Percentiles rank a stretch among this genome's conserved stretches.
These are phyloP conservation scores for Sycophila texana DNA, from an alignment of 2,888 invertebrate species.

Conservation along the genomic window DNA sequence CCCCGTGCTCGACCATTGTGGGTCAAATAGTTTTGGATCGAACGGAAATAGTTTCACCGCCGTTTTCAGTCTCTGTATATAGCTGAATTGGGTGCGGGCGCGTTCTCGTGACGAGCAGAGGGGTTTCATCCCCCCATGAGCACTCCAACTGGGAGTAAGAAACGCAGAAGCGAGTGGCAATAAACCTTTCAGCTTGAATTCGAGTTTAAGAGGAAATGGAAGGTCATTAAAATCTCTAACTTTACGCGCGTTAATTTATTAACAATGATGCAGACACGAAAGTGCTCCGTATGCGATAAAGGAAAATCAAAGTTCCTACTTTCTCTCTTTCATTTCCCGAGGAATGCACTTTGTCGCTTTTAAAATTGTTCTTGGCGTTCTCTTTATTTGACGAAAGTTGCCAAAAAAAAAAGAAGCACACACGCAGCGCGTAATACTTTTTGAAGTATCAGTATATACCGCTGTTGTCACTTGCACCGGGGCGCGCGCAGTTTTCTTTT, in stretches of 20 bases:
- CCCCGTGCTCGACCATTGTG: slow-evolving; percentile 19
- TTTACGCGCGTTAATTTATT: slow-evolving; percentile 41
- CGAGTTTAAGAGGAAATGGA: slow-evolving; percentile 40
- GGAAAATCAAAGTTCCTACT: too few species aligned
- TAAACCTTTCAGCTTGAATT: slow-evolving; percentile 47
- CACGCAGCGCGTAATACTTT: slow-evolving; percentile 63
- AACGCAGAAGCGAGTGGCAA: slow-evolving; percentile 33
- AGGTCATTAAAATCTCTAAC: slow-evolving; percentile 48
- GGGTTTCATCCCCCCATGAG: slow-evolving; percentile 2
- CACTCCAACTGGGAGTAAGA: background rate
- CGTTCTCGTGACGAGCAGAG: background rate
- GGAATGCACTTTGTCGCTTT: too few species aligned
- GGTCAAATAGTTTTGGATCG: slow-evolving; percentile 49
- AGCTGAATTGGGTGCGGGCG: background rate
- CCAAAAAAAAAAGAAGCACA: background rate
- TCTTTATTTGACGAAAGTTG: background rate
- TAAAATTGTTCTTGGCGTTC: background rate
- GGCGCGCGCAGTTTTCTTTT: slow-evolving; percentile 17
- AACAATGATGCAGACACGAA: background rate
- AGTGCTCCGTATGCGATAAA: too few species aligned
- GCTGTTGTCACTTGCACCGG: slow-evolving; percentile 69
- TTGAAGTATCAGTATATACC: slow-evolving; percentile 65
- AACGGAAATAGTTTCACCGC: slow-evolving; percentile 49
- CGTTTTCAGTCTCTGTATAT: slow-evolving; percentile 15
- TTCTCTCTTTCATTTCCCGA: too few species aligned